A percentile compares a stretch with the other conserved stretches of the same genome.
Evolutionary conservation across 2,888 invertebrate genomes (phyloP).

Genomic region (Lymantria monacha): DNA sequence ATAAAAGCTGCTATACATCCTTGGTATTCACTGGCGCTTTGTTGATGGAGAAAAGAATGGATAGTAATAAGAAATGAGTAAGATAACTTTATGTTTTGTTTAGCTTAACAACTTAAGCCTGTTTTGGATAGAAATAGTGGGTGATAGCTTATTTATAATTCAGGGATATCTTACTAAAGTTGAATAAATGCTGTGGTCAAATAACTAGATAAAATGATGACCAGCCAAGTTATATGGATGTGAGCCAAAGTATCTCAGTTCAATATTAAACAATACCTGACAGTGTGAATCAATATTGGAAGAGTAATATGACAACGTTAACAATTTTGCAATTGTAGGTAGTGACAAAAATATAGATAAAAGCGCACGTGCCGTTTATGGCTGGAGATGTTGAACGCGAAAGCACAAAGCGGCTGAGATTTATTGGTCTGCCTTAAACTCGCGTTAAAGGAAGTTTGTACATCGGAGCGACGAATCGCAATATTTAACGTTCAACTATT

Average conservation of each 20-base stretch:
- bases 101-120: constrained; percentile 65
- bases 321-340: constrained; percentile 63
- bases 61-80: constrained; percentile 65
- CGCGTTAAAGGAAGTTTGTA: constrained; percentile 65
- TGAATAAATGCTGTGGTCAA: constrained; percentile 57
- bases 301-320: constrained; percentile 50
- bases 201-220: constrained; percentile 69
- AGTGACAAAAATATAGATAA: constrained; percentile 66
- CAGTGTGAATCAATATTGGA: constrained; percentile 40
- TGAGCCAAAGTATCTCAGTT: constrained; percentile 43
- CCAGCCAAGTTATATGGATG: constrained; percentile 39
- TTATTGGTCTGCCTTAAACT: constrained; percentile 66
- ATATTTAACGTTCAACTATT: constrained; percentile 73
- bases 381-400: constrained; percentile 64
- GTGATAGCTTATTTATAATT: constrained; percentile 70
- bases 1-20: constrained; percentile 57
- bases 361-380: constrained; percentile 69
- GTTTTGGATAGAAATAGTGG: constrained; percentile 55
- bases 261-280: constrained; percentile 46
- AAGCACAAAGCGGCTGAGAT: constrained; percentile 64
- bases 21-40: constrained; percentile 23
- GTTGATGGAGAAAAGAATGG: constrained; percentile 68
- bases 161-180: constrained; percentile 61
- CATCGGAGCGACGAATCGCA: constrained; percentile 55
- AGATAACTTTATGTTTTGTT: constrained; percentile 76